Evolutionary conservation across 2,797 vertebrate species (phyloP), one percentile per base, ranked within the genome.

Genomic region (Brachyalestes nurse): DNA sequence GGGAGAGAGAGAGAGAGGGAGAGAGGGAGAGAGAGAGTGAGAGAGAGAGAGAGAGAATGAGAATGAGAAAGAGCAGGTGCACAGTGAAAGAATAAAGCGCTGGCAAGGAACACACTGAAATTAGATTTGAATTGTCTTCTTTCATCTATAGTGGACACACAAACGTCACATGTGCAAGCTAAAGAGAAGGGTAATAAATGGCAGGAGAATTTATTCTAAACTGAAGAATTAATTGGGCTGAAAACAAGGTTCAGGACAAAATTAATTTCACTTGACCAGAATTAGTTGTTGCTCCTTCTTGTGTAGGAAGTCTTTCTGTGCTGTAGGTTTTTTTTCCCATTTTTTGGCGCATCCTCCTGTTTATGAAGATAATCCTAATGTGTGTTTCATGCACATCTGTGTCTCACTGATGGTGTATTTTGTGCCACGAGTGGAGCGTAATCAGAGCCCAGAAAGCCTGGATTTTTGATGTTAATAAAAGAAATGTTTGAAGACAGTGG

Each of bases 381-480:
- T 53, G 72, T 42, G 6, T 42, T 75, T 10, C 28, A 8, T 21
- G 6, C 38, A 42, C 9, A 55, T 69, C 66, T 14, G 0, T 73
- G 61, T 72, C 28, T 83, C 34, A 70, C 47, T 23, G 0, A 40
- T 71, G 58, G 4, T 12, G 9, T 16, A 70, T 79, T 34, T 86
- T 51, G 42, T 82, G 71, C 86, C 80, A 57, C 82, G 82, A 85
- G 85, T 88, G 85, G 81, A 87, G 83, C 80, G 75, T 84, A 90
- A 90, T 90, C 88, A 89, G 83, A 77, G 64, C n/a, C 45, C 72
- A 77, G 83, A 69, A 79, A 85, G 84, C 81, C 34, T 77, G 67
- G 81, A 71, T 83, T 89, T 92, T 90, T 92, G 89, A 93, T 90
- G 86, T 87, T 89, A 88, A 90, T 89, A 81, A 90, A 82, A 79